phyloP scores from a whole-genome alignment of 2,113 vertebrate species.

The Rhagologus leucostigma region DNA sequence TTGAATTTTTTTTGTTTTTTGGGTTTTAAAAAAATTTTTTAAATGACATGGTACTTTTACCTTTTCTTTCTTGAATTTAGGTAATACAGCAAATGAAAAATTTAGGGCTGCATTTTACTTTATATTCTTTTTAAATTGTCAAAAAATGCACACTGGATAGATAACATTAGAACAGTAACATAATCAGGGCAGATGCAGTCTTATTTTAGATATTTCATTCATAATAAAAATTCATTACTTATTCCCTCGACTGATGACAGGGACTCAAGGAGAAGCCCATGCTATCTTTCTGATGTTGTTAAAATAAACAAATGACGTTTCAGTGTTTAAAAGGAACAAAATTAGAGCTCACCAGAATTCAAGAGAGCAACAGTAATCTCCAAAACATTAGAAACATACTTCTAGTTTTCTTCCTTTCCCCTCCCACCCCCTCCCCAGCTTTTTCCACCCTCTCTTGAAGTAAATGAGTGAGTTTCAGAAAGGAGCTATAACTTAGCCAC shows the following conservation, averaged over 20 bases:
- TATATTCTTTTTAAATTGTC: background rate
- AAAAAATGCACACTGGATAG: background rate
- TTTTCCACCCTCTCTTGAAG: background rate
- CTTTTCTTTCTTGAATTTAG: background rate
- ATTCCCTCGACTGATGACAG: accelerated
- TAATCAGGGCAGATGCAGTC: background rate
- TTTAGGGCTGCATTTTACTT: background rate
- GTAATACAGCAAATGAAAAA: background rate
- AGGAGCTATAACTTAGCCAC: background rate
- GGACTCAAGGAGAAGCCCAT: background rate
- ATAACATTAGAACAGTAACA: background rate
- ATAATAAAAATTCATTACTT: background rate
- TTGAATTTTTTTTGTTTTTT: background rate
- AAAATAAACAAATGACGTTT: background rate
- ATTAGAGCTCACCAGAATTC: background rate
- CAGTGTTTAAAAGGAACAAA: background rate
- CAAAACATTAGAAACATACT: background rate
- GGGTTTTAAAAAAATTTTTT: background rate
- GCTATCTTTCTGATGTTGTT: background rate
- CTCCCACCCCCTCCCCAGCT: background rate
- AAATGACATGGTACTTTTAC: background rate
- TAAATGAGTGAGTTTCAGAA: background rate
- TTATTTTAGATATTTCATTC: background rate
- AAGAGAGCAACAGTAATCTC: background rate
- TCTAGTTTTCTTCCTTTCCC: background rate